Percentiles rank a stretch among this genome's conserved stretches.
Conservation (phyloP, 2,797 vertebrate species). For the Novumbra hubbsi region DNA sequence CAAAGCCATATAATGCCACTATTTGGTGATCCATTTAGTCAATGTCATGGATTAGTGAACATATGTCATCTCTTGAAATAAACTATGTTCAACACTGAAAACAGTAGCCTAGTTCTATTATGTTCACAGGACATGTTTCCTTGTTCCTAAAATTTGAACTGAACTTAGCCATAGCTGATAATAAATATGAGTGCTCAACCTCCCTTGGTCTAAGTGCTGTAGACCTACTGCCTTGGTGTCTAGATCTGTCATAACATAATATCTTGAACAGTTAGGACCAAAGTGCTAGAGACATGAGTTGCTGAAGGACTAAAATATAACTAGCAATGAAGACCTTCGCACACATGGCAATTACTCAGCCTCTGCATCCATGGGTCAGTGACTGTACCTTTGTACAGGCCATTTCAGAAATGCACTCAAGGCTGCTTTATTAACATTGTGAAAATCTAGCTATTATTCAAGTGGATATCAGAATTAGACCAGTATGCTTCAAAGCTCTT, state of each 20-base stretch:
- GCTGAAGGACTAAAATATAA: neutral
- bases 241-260: neutral
- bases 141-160: too few relatives aligned
- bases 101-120: too few relatives aligned
- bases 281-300: neutral
- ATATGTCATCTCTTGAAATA: too few relatives aligned
- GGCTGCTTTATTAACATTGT: constrained; percentile 30
- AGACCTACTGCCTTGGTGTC: neutral
- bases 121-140: too few relatives aligned
- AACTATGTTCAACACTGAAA: too few relatives aligned
- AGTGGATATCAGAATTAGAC: neutral
- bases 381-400: constrained; percentile 38
- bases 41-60: too few relatives aligned
- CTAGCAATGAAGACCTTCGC: constrained; percentile 25
- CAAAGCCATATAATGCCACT: too few relatives aligned
- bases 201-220: neutral
- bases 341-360: constrained; percentile 8
- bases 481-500: neutral
- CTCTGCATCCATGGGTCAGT: constrained; percentile 32
- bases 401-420: constrained; percentile 38
- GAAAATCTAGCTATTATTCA: constrained; percentile 22
- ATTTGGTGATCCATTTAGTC: too few relatives aligned
- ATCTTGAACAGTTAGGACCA: neutral
- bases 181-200: too few relatives aligned
- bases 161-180: too few relatives aligned